Evolutionary conservation across 2,797 vertebrate species (phyloP).

Genomic region (Danionella dracula): DNA sequence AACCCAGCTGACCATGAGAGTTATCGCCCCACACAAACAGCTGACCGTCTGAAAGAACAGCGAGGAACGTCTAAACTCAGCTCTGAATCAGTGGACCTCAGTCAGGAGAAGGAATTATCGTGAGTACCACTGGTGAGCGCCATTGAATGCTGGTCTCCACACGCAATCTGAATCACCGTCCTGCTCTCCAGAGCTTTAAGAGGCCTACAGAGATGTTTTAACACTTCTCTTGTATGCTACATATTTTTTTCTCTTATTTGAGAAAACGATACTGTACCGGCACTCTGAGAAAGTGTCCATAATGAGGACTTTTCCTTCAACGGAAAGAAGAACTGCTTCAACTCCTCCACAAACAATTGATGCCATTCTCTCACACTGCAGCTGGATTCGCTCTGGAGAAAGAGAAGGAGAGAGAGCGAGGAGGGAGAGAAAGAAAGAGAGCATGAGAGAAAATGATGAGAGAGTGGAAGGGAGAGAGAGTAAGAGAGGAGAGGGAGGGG

Average conservation of each 20-base stretch:
- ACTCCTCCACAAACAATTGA: background rate
- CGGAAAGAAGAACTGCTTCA: background rate
- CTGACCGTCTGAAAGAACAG: conserved; percentile 65
- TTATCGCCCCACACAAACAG: conserved; percentile 91
- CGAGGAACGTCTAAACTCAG: background rate
- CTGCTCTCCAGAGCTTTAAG: background rate
- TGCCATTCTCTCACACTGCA: background rate
- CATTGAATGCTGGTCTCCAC: conserved; percentile 43
- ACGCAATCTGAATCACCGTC: conserved; percentile 35
- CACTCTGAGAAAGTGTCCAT: background rate
- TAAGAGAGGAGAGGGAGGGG: background rate
- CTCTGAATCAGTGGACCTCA: background rate
- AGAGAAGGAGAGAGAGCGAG: background rate
- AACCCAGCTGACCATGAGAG: conserved; percentile 87
- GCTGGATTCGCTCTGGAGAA: background rate
- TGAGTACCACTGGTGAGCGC: conserved; percentile 32
- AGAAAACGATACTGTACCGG: background rate
- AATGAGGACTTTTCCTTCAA: background rate
- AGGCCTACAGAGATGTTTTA: conserved; percentile 4
- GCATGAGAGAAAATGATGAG: background rate
- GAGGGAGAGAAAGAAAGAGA: conserved; percentile 21
- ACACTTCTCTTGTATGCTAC: background rate
- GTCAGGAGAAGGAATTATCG: background rate
- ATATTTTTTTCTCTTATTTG: too few relatives aligned
- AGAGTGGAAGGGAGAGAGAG: conserved; percentile 19